Evolutionary conservation across 2,113 vertebrate genomes (phyloP), one percentile per base, ranked within the genome.

Genomic region (Pelvicachromis taeniatus): DNA sequence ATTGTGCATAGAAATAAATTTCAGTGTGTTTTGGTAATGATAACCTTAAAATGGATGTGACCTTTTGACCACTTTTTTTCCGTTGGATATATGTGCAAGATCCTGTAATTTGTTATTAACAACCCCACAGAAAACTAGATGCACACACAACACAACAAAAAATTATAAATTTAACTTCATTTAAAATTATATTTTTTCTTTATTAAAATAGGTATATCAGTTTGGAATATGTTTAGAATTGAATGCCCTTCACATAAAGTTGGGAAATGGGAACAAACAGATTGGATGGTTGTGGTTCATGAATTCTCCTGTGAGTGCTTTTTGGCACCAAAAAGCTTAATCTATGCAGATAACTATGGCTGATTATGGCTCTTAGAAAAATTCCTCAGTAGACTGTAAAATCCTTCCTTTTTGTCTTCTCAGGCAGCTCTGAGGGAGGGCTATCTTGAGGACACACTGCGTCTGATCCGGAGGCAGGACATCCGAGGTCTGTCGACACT

Each of bases 351-450:
- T 73, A 42, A 26, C 26, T 26, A 26, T 26, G 26, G 26, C 26
- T 26, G 26, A 23, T 42, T 26, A 42, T 68, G 68, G 42, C 42
- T 0, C 23, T 16, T 19, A 12, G 17, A 19, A 48, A 11, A 70
- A 26, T 0, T 21, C 13, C 38, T 17, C 9, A 48, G 1, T 73
- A 73, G 17, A 0, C 17, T 63, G 31, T 10, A 63, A 38, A 65
- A 38, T 38, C 14, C 1, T 13, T 58, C 19, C 9, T 21, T 75
- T 9, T 14, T 12, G 14, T 26, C 26, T 6, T 4, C 29, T 2
- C 82, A 95, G 94, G 98, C 97, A 3, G 90, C 91, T 1, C 96
- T 98, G 83, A 95, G 97, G 86, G 97, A 97, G 48, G 94, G 95
- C 35, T 98, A 98, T 58, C 93, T 98, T 87, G 95, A 96, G 42